Percentiles rank a stretch among this genome's conserved stretches.
Evolutionary conservation across 2,888 invertebrate species (phyloP).

Genomic region (Pyrrhia umbra): DNA sequence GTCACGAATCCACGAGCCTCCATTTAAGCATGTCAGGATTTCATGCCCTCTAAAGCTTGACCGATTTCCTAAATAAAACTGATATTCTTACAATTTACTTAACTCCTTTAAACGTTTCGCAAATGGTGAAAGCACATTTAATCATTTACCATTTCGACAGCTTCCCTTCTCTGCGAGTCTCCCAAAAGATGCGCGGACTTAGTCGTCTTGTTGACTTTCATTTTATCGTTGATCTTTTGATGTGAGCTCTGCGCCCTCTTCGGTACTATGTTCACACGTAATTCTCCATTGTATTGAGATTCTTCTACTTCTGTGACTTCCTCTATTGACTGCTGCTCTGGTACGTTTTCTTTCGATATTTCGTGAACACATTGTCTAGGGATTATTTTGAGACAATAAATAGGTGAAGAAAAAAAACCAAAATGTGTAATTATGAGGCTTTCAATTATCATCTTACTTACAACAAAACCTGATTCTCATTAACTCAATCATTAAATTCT

Average conservation of each 20-base stretch:
- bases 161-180: conserved; percentile 66
- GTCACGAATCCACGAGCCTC: neutral
- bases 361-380: conserved; percentile 68
- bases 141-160: conserved; percentile 70
- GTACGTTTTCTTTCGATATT: conserved; percentile 43
- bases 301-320: conserved; percentile 64
- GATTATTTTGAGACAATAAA: neutral
- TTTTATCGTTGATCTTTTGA: conserved; percentile 63
- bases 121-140: neutral
- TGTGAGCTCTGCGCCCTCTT: conserved; percentile 85
- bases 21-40: neutral
- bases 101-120: neutral
- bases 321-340: conserved; percentile 48
- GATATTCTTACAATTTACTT: too few species aligned
- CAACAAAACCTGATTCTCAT: too few species aligned
- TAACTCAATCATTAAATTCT: too few species aligned
- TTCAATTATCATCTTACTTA: too few species aligned
- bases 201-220: conserved; percentile 78
- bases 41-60: too few species aligned
- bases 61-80: too few species aligned
- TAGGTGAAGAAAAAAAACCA: too few species aligned
- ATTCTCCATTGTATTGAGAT: conserved; percentile 62
- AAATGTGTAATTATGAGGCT: too few species aligned
- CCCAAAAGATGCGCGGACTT: conserved; percentile 84
- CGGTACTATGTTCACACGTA: conserved; percentile 72